Base-by-base conservation (phyloP, 1,140 invertebrate species). In the Trichonephila inaurata region DNA sequence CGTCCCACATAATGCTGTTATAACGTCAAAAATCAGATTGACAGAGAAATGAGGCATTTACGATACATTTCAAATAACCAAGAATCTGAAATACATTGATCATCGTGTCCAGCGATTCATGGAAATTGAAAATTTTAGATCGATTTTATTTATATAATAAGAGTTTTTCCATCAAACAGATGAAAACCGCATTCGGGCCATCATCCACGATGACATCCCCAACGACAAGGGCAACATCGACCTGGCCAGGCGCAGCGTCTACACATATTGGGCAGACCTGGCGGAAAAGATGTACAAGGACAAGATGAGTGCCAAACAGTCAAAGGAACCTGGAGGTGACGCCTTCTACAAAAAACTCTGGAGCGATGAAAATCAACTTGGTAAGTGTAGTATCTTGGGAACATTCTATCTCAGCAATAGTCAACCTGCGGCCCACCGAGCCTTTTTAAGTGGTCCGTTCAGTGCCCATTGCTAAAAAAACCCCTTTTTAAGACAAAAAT, bases 231-330 rank as follows among this genome's bases (percentile, higher is more conserved):
- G 92, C 4, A 62, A 66, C 64, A 51, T 89, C 0, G 92, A 93
- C 51, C 51, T 93, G 16, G 92, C 92, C 10, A 60, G 92, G 14
- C 44, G 92, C 7, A 93, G 92, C n/a, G 33, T 93, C 18, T 93
- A 93, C 58, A 93, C 92, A 4, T 89, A 82, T 21, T 93, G 86
- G 85, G 92, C 69, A 8, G 92, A 93, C 18, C 0, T n/a, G 72
- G 92, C 92, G 0, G 69, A 81, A 8, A 51, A 81, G n/a, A 93
- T 93, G 92, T 93, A 93, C 58, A 51, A 64, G 21, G 92, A 93
- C 10, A 88, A 82, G 12, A 62, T 89, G 10, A 61, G 24, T 14
- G 28, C 66, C 16, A 51, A 40, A 19, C 8, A 93, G 40, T 16
- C 40, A 2, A 33, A 51, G 5, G n/a, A 5, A 18, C 62, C 83